Conservation (phyloP, 2,113 vertebrate genomes). For the Probosciger aterrimus region DNA sequence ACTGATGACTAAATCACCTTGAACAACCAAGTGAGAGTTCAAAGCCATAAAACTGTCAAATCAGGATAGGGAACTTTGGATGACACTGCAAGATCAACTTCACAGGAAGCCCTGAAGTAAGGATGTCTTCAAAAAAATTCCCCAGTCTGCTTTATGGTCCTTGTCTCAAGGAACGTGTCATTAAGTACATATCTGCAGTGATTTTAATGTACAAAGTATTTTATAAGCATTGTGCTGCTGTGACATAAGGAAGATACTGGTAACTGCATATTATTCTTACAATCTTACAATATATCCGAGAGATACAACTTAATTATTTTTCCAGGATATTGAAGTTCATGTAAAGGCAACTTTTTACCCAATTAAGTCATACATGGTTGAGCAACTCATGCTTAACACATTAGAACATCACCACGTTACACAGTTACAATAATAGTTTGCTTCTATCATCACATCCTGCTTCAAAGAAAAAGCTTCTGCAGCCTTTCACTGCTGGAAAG, state of each 20-base stretch:
- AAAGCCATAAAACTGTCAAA: slow-evolving; percentile 52
- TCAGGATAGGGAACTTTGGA: slow-evolving; percentile 36
- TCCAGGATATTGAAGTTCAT: neutral
- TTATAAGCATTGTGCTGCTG: neutral
- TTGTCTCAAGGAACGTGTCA: neutral
- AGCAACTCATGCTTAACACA: neutral
- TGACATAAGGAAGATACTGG: neutral
- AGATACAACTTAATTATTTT: neutral
- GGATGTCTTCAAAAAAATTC: neutral
- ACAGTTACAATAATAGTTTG: neutral
- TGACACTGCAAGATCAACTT: slow-evolving; percentile 49
- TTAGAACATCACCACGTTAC: neutral
- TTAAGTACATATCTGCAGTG: neutral
- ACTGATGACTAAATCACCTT: slow-evolving; percentile 54
- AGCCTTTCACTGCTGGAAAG: neutral
- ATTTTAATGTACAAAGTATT: neutral
- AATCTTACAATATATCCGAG: neutral
- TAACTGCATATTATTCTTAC: neutral
- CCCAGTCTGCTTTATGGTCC: neutral
- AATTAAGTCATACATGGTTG: neutral
- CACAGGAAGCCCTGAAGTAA: slow-evolving; percentile 13
- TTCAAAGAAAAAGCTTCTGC: neutral
- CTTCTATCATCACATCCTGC: neutral
- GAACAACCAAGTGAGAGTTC: slow-evolving; percentile 39
- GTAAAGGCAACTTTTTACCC: neutral